Base-by-base conservation (phyloP, 2,888 invertebrate species). In the Hydropsyche betteni region DNA sequence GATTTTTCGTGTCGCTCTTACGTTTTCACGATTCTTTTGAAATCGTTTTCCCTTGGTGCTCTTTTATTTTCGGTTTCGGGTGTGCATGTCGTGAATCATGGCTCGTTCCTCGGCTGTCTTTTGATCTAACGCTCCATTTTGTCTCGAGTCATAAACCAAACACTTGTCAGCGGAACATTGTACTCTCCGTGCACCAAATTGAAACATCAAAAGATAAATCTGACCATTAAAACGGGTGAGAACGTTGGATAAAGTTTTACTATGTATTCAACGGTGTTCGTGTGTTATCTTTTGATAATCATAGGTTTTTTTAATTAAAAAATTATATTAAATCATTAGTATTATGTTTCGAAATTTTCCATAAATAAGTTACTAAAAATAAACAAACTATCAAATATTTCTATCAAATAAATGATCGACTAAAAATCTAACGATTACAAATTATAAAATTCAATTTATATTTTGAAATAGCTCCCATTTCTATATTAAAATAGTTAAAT, bases 71-170 rank as follows among this genome's bases (percentile, higher is more conserved):
- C 33, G 5, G 64, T 36, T 12, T 64, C 12, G 34, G 7, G 33
- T 34, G 34, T 68, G 38, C 44, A 10, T 69, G 38, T 16, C 38
- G 33, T 70, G 70, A 70, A 70, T 70, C 70, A 70, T 70, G 38
- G 69, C 50, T 44, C 50, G 38, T 50, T 69, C 50, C 69, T 69
- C 69, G 16, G 38, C 16, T 33, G 36, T 14, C 70, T 52, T 70
- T 70, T 70, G 70, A 70, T 70, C 33, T 36, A 68, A n/a, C 10
- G n/a, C 34, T 70, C 70, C 70, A 70, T 33, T 70, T 69, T 69
- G 69, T 69, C 69, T 44, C 69, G 6, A 51, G 44, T 24, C 69
- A 69, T 69, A 69, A 69, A 69, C 69, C 51, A 50, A 36, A 69
- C 69, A 44, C 69, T 69, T 69, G 69, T 69, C 69, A 50, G 53